Percentiles rank a stretch among this genome's conserved stretches.
These are phyloP conservation scores for Trogon surrucura DNA, from an alignment of 2,113 vertebrate species.

Conservation along the genomic window DNA sequence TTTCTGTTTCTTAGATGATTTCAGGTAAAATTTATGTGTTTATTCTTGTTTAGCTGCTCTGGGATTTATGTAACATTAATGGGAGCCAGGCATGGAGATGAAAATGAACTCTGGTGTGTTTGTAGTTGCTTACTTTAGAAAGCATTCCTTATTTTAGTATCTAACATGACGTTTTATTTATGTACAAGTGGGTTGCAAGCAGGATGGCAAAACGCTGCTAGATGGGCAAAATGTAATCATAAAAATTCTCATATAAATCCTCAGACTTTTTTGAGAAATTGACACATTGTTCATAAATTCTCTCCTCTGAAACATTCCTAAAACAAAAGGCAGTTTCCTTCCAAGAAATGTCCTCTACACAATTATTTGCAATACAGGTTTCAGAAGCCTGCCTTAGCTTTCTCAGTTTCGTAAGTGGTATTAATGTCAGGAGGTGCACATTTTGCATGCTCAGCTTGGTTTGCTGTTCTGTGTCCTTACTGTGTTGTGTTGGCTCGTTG, in stretches of 20 bases:
- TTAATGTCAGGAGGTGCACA: neutral
- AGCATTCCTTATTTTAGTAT: neutral
- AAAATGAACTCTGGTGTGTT: conserved; percentile 24
- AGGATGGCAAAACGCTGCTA: neutral
- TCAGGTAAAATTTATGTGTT: conserved; percentile 12
- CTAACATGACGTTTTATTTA: neutral
- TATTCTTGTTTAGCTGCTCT: neutral
- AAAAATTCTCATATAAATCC: neutral
- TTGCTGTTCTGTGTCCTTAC: neutral
- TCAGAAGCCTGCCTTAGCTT: neutral
- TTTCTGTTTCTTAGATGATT: neutral
- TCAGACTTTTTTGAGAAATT: neutral
- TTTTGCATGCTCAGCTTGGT: neutral
- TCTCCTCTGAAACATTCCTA: neutral
- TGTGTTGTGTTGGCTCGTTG: neutral
- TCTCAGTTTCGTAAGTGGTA: neutral
- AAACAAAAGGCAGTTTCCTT: neutral
- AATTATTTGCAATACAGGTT: neutral
- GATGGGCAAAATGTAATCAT: neutral
- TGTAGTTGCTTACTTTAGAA: conserved; percentile 11
- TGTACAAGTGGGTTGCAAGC: neutral
- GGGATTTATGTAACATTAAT: conserved; percentile 24
- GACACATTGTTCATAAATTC: neutral
- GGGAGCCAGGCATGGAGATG: neutral
- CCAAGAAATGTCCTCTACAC: neutral